Base-by-base conservation (phyloP, 1,140 invertebrate species). In the Physella acuta region DNA sequence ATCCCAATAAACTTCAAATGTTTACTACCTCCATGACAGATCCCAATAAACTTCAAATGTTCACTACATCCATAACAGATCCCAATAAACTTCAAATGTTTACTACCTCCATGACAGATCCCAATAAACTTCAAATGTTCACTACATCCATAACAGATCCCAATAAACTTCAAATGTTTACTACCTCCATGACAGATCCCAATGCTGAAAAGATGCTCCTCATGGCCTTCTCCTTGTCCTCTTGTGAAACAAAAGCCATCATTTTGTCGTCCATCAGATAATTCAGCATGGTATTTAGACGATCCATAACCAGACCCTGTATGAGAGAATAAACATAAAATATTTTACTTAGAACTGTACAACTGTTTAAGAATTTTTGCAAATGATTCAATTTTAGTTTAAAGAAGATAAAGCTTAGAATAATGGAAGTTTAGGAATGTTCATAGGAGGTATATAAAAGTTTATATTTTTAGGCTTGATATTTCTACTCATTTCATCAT, bases 171-270 rank as follows among this genome's bases (percentile, higher is more conserved):
- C n/a, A n/a, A n/a, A n/a, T n/a, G n/a, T n/a, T n/a, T n/a, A n/a
- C n/a, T 31, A 52, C 63, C 49, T 51, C 39, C 39, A 52, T 53
- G 2, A 65, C 8, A 24, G 8, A 39, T 39, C 63, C 63, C 5
- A 65, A 8, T 3, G 49, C 49, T 11, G 63, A 65, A 28, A 34
- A 65, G 14, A 65, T 51, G 33, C 17, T 24, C 3, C 17, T 34
- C 63, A 65, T 65, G 17, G 63, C 63, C 30, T 65, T 65, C 26
- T 65, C 24, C 3, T 52, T 53, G 20, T 52, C 63, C 26, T 65
- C 63, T n/a, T 51, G 63, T 31, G 63, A 49, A n/a, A 30, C 53
- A 34, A 14, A 4, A 2, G 11, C 31, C 63, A 65, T 65, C 31
- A 52, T 65, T 5, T 28, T 5, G 16, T 16, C 16, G 28, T 65